Evolutionary conservation across 1,140 invertebrate genomes (phyloP).

Genomic region (Cylas formicarius): DNA sequence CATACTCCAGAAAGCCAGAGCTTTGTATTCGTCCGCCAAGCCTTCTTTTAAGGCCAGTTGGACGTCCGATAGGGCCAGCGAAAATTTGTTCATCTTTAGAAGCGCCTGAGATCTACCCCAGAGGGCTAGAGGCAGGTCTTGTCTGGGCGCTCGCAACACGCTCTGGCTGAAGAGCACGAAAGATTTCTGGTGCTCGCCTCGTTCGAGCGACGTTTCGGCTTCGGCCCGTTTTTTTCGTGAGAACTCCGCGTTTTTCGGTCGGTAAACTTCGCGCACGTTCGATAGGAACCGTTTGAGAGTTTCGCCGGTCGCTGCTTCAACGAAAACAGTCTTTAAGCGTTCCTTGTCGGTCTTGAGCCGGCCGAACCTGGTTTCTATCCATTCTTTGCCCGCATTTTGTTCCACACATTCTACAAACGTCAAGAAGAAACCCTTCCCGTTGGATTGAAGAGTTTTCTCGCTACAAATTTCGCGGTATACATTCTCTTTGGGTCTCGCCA

Average conservation of each 20-base stretch:
- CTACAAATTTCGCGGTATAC: slow-evolving; percentile 43
- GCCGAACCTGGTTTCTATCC: slow-evolving; percentile 49
- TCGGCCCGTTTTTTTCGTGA: slow-evolving; percentile 45
- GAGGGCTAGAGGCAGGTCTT: slow-evolving; percentile 50
- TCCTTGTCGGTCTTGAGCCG: slow-evolving; percentile 47
- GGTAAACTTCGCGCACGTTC: slow-evolving; percentile 49
- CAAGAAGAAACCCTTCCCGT: slow-evolving; percentile 53
- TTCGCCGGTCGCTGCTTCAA: slow-evolving; percentile 46
- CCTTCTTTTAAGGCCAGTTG: slow-evolving; percentile 53
- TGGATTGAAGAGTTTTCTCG: slow-evolving; percentile 52
- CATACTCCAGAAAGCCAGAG: slow-evolving; percentile 56
- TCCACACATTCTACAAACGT: slow-evolving; percentile 48
- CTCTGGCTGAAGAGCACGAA: slow-evolving; percentile 54
- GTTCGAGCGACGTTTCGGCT: slow-evolving; percentile 43
- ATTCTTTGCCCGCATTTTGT: slow-evolving; percentile 42
- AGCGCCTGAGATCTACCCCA: slow-evolving; percentile 53
- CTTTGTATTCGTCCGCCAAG: slow-evolving; percentile 47
- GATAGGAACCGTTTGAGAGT: slow-evolving; percentile 43
- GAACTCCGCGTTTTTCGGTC: slow-evolving; percentile 49
- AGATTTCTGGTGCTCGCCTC: slow-evolving; percentile 47
- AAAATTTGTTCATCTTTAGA: slow-evolving; percentile 45
- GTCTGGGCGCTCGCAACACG: slow-evolving; percentile 56
- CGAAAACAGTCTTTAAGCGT: slow-evolving; percentile 45
- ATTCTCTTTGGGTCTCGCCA: slow-evolving; percentile 8
- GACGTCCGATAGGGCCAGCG: slow-evolving; percentile 53